A percentile compares a stretch with the other conserved stretches of the same genome.
Evolutionary conservation across 1,140 invertebrate species (phyloP).

Genomic region (Drosophila miranda): DNA sequence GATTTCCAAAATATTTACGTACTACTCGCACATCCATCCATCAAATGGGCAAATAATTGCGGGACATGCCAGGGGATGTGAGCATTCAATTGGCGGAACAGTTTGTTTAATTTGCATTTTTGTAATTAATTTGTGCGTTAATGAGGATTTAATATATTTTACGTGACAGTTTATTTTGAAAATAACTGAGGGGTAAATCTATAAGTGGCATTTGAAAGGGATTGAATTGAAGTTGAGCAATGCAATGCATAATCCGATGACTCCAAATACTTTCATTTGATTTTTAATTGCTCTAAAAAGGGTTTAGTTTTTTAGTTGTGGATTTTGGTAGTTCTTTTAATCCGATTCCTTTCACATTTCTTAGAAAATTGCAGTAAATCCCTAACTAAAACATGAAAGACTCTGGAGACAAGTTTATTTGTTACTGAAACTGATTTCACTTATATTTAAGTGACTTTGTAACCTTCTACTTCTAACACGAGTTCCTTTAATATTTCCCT

Average conservation of each 20-base stretch:
- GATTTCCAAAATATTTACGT: conserved; percentile 61
- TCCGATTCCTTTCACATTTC: too few relatives aligned
- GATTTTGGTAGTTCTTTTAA: too few relatives aligned
- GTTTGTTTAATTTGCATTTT: conserved; percentile 52
- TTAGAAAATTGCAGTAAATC: too few relatives aligned
- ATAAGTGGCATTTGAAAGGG: not conserved
- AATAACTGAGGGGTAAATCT: not conserved
- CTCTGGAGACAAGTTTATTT: too few relatives aligned
- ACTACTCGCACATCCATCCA: conserved; percentile 12
- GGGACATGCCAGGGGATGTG: conserved; percentile 1
- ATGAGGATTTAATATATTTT: conserved; percentile 26
- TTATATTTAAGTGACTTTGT: too few relatives aligned
- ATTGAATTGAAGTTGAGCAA: too few relatives aligned
- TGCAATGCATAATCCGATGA: too few relatives aligned
- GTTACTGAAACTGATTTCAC: too few relatives aligned
- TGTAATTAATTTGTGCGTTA: conserved; percentile 47
- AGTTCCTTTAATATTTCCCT: conserved; percentile 25
- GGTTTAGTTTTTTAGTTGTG: too few relatives aligned
- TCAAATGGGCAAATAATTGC: conserved; percentile 67
- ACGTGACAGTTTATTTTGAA: conserved; percentile 5
- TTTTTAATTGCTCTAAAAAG: too few relatives aligned
- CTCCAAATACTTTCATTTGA: too few relatives aligned
- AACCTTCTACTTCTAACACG: not conserved
- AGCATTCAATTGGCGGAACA: conserved; percentile 47
- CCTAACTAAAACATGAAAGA: too few relatives aligned